Conservation (phyloP, 2,888 invertebrate species). For the Pammene aurita region DNA sequence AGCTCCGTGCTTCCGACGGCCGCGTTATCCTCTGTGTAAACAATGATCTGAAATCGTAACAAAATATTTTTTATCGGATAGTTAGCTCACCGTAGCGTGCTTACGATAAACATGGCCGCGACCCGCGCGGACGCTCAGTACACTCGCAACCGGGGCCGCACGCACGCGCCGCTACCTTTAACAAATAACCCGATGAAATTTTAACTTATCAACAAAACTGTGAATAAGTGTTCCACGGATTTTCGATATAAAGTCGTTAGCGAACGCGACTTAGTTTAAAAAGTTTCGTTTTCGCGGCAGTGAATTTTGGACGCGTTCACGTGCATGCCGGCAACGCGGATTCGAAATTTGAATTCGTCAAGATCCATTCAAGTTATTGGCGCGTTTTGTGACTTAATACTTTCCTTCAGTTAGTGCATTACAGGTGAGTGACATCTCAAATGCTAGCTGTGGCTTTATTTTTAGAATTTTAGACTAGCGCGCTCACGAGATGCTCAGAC, state of each 20-base stretch:
- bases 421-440: constrained; percentile 76
- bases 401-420: constrained; percentile 59
- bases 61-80: constrained; percentile 63
- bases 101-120: constrained; percentile 70
- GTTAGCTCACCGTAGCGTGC: constrained; percentile 62
- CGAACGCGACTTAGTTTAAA: constrained; percentile 49
- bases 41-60: constrained; percentile 65
- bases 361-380: constrained; percentile 63
- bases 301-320: constrained; percentile 60
- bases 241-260: constrained; percentile 46
- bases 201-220: constrained; percentile 50
- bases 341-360: constrained; percentile 69
- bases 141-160: constrained; percentile 67
- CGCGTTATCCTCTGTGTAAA: constrained; percentile 51
- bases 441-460: constrained; percentile 68
- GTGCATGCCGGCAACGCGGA: constrained; percentile 63
- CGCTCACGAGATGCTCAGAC: constrained; percentile 68
- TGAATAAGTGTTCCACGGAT: constrained; percentile 51
- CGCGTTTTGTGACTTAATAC: constrained; percentile 61
- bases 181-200: constrained; percentile 46
- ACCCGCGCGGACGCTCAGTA: constrained; percentile 66
- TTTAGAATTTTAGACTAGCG: constrained; percentile 58
- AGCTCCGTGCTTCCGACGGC: constrained; percentile 37
- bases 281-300: constrained; percentile 58
- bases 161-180: constrained; percentile 63